Base-by-base conservation (phyloP, 2,797 vertebrate species). In the Enteromius thamalakanensis region DNA sequence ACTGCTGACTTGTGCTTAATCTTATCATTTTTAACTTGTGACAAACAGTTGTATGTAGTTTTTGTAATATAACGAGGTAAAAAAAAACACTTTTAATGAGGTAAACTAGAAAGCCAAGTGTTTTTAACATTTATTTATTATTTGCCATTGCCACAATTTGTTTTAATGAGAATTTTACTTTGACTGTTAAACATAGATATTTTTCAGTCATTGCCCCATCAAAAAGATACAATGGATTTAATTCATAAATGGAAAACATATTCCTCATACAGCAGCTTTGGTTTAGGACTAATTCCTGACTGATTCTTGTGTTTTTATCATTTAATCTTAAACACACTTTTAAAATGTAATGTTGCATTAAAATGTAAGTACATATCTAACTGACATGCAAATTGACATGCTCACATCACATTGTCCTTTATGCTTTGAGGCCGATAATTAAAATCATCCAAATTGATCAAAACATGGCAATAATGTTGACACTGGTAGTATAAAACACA, bases 1-100 rank as follows among this genome's bases (percentile, higher is more conserved):
- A 81, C 19, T 72, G 26, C 53, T 81, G 68, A 72, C 67, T 58
- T 26, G 51, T 11, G 49, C 51, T 45, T 9, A 70, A 80, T 2
- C 14, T 49, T 34, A 62, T 60, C 51, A 34, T 26, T 60, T 71
- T 45, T 34, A 72, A 49, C 79, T 58, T 6, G 34, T 45, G 40
- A 71, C 19, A 55, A 68, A 79, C 64, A 62, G 68, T 37, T 60
- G 51, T 26, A 68, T 53, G 62, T 37, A 29, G 9, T 55, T 42
- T 70, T 70, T 55, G 62, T 11, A 64, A 47, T 47, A 4, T 47
- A 47, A 32, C 51, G 15, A 12, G 2, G 15, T 26, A 53, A 51
- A 11, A 51, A 49, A n/a, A 42, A 47, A 72, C 12, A 32, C 69
- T 49, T 71, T 47, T 15, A 69, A 70, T 26, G 26, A 26, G 26